phyloP scores from a whole-genome alignment of 1,140 invertebrate species.

The Dreissena polymorpha region DNA sequence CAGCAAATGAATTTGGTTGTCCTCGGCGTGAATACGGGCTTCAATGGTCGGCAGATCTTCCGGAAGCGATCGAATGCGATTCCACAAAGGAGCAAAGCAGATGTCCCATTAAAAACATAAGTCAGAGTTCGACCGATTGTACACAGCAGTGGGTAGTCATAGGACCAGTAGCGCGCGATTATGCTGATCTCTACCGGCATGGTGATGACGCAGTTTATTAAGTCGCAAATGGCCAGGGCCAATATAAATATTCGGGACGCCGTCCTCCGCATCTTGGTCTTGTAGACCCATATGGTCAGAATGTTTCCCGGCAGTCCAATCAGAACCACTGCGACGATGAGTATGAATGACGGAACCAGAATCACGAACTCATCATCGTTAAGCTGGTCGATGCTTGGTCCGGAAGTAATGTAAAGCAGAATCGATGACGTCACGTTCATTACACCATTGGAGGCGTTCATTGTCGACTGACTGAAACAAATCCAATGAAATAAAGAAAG shows the following conservation, averaged over 20 bases:
- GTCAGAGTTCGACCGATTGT: conserved; percentile 59
- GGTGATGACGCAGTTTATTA: conserved; percentile 65
- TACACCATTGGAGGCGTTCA: no score
- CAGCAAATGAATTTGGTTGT: conserved; percentile 21
- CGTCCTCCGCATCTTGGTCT: conserved; percentile 33
- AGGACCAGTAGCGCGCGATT: conserved; percentile 53
- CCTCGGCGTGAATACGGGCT: conserved; percentile 41
- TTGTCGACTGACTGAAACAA: no score
- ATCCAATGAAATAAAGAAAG: no score
- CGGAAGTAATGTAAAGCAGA: not conserved
- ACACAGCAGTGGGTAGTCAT: conserved; percentile 57
- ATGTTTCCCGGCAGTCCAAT: conserved; percentile 53
- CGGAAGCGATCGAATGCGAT: conserved; percentile 57
- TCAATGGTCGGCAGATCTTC: conserved; percentile 55
- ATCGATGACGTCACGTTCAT: no score
- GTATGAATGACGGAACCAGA: conserved; percentile 41
- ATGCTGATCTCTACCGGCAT: conserved; percentile 66
- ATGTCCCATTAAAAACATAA: conserved; percentile 63
- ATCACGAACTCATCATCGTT: conserved; percentile 34
- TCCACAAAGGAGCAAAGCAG: conserved; percentile 47
- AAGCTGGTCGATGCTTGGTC: not conserved
- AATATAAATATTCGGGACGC: conserved; percentile 58
- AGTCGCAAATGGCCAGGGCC: conserved; percentile 61
- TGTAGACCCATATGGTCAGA: conserved; percentile 46
- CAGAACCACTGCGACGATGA: conserved; percentile 30